Evolutionary conservation across 2,113 vertebrate species (phyloP), one percentile per base, ranked within the genome.

Genomic region (Centrocercus urophasianus): DNA sequence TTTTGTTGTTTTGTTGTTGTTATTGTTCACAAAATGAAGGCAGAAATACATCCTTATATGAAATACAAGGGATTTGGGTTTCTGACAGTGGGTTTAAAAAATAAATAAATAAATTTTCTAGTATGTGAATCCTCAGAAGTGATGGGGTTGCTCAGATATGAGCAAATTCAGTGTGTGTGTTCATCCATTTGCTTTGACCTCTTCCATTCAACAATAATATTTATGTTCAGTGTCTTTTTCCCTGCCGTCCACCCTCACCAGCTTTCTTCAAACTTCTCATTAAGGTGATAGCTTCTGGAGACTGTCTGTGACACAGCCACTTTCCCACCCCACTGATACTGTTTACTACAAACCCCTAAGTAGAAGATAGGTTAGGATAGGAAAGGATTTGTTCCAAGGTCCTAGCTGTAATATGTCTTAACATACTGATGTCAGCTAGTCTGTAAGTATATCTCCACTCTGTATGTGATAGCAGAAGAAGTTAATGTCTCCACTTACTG

Each of bases 281-380:
- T 25, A 52, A 13, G 10, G 47, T 65, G 24, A 17, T 50, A 17
- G 64, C 80, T 83, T 60, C 38, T 83, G 83, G 61, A 61, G 65
- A 52, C 30, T 12, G 7, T 36, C 38, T 65, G n/a, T 2, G 10
- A 8, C 24, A 27, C 40, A 11, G 6, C 45, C 42, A 1, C 70
- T 81, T 18, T 34, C 30, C n/a, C 25, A 13, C 32, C 10, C 4
- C 0, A 1, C 66, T 57, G 70, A 13, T 30, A 2, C 6, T 30
- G 17, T 32, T 66, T 43, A 10, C 11, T 42, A 2, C 0, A 11
- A 17, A 38, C 32, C 7, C 2, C 19, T 0, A 1, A 42, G 48
- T 30, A 67, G 21, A 47, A 40, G 24, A 30, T 10, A 9, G 40
- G 13, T 10, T 81, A 25, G 25, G 10, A 2, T 52, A 47, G 73